Conservation (phyloP, 92 coral and sea anemone genomes). For the Phymanthus crucifer region DNA sequence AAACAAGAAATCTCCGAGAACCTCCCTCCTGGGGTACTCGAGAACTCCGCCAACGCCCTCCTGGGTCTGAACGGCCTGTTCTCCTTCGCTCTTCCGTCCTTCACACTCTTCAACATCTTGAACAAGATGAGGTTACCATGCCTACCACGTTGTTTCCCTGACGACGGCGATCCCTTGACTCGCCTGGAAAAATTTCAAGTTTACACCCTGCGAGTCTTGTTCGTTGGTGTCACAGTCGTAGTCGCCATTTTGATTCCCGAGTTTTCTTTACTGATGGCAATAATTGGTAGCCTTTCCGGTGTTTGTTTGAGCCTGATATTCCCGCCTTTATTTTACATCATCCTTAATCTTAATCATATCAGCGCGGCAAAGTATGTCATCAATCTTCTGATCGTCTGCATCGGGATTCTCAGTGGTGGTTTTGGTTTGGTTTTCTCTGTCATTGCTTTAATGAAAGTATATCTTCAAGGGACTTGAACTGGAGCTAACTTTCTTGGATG, state of each 20-base stretch:
- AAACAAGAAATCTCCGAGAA: constrained; percentile 98
- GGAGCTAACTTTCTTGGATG: not conserved
- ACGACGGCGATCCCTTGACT: constrained; percentile 68
- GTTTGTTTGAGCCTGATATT: constrained; percentile 83
- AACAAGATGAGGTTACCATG: constrained; percentile 75
- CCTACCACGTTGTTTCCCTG: constrained; percentile 87
- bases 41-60: constrained; percentile 84
- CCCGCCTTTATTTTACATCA: constrained; percentile 87
- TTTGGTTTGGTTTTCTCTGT: constrained; percentile 90
- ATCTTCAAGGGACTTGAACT: constrained; percentile 33
- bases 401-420: constrained; percentile 86
- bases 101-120: constrained; percentile 84
- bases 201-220: constrained; percentile 71
- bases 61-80: constrained; percentile 94
- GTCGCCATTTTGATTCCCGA: constrained; percentile 85
- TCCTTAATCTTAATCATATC: constrained; percentile 70
- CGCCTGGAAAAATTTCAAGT: constrained; percentile 70
- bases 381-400: constrained; percentile 79
- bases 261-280: constrained; percentile 94
- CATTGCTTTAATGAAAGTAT: constrained; percentile 74
- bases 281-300: constrained; percentile 93
- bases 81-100: constrained; percentile 89
- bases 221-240: constrained; percentile 71
- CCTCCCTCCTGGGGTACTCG: constrained; percentile 87
- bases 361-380: constrained; percentile 70